Conservation (phyloP, 2,797 vertebrate genomes). For the Denticeps clupeoides region DNA sequence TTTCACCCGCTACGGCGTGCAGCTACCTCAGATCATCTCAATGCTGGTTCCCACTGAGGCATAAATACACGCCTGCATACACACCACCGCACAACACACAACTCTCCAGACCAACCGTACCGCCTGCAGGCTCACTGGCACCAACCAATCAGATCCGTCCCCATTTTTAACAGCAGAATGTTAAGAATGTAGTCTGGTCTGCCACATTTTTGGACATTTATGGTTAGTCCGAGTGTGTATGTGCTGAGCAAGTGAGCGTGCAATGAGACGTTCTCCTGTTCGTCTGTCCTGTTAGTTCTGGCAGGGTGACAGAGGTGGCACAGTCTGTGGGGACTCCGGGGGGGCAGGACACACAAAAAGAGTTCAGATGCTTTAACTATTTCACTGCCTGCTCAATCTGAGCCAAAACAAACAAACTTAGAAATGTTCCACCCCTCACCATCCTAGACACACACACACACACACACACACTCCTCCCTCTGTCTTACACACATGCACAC, state of each 20-base stretch:
- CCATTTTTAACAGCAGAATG: neutral
- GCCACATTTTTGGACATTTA: neutral
- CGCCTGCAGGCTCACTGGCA: too few species aligned
- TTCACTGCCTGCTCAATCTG: neutral
- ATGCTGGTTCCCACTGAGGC: constrained; percentile 3
- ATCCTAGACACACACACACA: neutral
- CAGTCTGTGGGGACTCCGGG: neutral
- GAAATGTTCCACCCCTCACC: constrained; percentile 8
- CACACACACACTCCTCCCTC: neutral
- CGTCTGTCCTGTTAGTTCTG: constrained; percentile 46
- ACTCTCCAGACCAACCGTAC: neutral
- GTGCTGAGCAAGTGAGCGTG: neutral
- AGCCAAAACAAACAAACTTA: constrained; percentile 13
- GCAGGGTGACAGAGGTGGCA: constrained; percentile 28
- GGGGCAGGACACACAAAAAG: neutral
- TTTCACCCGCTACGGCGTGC: too few species aligned
- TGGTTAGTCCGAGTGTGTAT: neutral
- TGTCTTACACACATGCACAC: neutral
- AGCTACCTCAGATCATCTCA: too few species aligned
- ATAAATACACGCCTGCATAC: constrained; percentile 4
- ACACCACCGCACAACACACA: neutral
- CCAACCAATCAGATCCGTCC: constrained; percentile 4
- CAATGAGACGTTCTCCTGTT: constrained; percentile 32
- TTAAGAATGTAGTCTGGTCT: neutral
- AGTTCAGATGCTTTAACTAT: neutral